These are phyloP conservation scores for Camponotus floridanus DNA, from an alignment of 1,140 invertebrate genomes.

Conservation along the genomic window DNA sequence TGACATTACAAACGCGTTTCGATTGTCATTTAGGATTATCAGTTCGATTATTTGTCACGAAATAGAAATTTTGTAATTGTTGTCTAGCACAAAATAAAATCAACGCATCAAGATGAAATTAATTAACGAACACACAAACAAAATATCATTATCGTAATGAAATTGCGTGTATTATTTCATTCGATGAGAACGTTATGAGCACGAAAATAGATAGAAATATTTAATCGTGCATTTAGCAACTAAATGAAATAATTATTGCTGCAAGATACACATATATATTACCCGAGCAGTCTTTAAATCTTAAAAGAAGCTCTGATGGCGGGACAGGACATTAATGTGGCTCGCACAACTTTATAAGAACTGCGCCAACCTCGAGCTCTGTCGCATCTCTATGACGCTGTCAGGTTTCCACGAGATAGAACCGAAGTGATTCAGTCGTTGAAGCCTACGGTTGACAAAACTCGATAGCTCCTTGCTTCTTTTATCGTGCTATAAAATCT, in stretches of 20 bases:
- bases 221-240: too few relatives aligned
- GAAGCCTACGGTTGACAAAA: conserved; percentile 12
- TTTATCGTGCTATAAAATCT: conserved; percentile 13
- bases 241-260: background rate
- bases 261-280: background rate
- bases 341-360: background rate
- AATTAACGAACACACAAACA: conserved; percentile 2
- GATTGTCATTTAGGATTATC: background rate
- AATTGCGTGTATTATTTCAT: background rate
- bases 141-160: background rate
- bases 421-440: background rate
- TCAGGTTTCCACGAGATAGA: conserved; percentile 28
- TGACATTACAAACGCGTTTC: background rate
- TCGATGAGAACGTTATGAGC: background rate
- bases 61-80: background rate
- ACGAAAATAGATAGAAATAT: too few relatives aligned
- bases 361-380: too few relatives aligned
- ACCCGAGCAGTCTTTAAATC: background rate
- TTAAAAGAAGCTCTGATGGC: background rate
- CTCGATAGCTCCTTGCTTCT: background rate
- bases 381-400: background rate
- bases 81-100: background rate
- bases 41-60: background rate
- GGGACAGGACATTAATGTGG: background rate
- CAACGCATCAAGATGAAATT: background rate